Evolutionary conservation across 2,888 invertebrate genomes (phyloP), one percentile per base, ranked within the genome.

Genomic region (Cosmopolites sordidus): DNA sequence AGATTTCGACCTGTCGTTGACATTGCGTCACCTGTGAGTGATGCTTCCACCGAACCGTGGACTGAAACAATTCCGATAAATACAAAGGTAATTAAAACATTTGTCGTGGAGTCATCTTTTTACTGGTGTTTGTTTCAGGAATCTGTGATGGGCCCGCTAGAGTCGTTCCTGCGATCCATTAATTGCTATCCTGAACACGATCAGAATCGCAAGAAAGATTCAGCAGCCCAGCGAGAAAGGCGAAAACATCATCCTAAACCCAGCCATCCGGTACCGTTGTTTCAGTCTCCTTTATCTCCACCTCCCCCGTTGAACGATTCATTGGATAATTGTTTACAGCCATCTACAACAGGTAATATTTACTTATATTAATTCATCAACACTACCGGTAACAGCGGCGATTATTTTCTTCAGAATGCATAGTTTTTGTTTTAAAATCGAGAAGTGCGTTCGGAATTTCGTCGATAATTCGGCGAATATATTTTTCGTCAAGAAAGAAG

Each of bases 151-250:
- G 72, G 73, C 8, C 73, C 73, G 1, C 58, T 74, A 39, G 73
- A 73, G 59, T 69, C 70, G 2, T 72, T 74, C 51, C 59, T 73
- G 41, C 66, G 72, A 2, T 73, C 72, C 5, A 69, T 72, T 16
- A 69, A 71, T 51, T 71, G 70, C 54, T 70, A 70, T 53, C 72
- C 72, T 4, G 71, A 72, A 56, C 72, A 68, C 43, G 73, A 72
- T 50, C 69, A 69, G 43, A 56, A 50, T 29, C 59, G 64, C 17
- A 61, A 54, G 16, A 63, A 63, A 37, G 65, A 64, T 15, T 50
- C 53, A 1, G 42, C 58, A 16, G 43, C 49, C 11, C 41, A 39
- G 12, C 62, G 60, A 18, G 62, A 64, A 2, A 62, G 57, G 30
- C 55, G 59, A 6, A 54, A 58, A 14, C 54, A 59, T 12, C 51